These are phyloP conservation scores for Drosophila atripex DNA, from an alignment of 2,888 invertebrate genomes.

Conservation along the genomic window DNA sequence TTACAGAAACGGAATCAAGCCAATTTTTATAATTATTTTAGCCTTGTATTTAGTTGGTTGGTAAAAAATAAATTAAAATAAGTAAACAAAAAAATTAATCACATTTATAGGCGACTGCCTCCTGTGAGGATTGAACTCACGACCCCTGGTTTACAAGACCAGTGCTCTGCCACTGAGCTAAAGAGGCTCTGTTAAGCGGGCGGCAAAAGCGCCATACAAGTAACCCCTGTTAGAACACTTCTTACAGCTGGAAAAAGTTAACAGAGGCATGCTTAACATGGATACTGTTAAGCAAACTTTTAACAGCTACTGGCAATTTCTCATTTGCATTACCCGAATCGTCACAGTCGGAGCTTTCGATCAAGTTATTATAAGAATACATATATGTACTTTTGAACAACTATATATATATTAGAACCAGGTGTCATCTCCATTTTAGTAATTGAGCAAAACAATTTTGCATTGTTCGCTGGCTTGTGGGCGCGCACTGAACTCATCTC, in stretches of 20 bases:
- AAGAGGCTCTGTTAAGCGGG: slow-evolving; percentile 85
- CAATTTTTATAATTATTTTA: slow-evolving; percentile 28
- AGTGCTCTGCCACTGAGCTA: slow-evolving; percentile 96
- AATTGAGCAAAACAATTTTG: slow-evolving; percentile 62
- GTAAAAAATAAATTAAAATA: neutral
- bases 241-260: slow-evolving; percentile 46
- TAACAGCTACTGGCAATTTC: slow-evolving; percentile 21
- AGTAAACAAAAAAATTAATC: slow-evolving; percentile 12
- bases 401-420: slow-evolving; percentile 45
- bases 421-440: slow-evolving; percentile 73
- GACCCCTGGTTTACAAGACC: slow-evolving; percentile 96
- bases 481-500: slow-evolving; percentile 73
- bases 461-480: slow-evolving; percentile 48
- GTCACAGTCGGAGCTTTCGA: slow-evolving; percentile 25
- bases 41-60: slow-evolving; percentile 8
- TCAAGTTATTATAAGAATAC: slow-evolving; percentile 19
- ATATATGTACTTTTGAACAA: slow-evolving; percentile 1
- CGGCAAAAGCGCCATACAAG: slow-evolving; percentile 46
- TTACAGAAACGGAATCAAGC: slow-evolving; percentile 31
- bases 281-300: neutral
- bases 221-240: slow-evolving; percentile 55
- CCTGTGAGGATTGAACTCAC: slow-evolving; percentile 96
- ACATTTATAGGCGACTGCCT: slow-evolving; percentile 85
- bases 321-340: slow-evolving; percentile 50
- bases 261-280: slow-evolving; percentile 9